phyloP scores from a whole-genome alignment of 2,113 vertebrate genomes.

The Cisticola juncidis region DNA sequence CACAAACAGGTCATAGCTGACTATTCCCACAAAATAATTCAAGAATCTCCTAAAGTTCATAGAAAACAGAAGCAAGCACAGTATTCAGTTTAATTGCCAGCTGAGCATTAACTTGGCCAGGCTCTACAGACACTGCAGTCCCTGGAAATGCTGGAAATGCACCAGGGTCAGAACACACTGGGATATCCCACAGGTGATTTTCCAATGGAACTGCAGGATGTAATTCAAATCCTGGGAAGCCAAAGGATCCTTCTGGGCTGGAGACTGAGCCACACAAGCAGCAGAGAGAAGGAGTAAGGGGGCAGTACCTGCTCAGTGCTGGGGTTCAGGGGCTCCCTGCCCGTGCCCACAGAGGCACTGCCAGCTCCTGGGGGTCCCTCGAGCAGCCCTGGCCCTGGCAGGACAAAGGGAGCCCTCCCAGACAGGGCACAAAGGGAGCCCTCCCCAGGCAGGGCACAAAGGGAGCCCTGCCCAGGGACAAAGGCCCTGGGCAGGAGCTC shows the following conservation, averaged over 20 bases:
- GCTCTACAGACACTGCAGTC: background rate
- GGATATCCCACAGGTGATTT: background rate
- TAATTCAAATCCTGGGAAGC: background rate
- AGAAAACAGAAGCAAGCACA: background rate
- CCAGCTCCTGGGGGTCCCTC: background rate
- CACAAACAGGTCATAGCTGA: background rate
- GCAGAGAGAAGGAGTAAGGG: rapidly evolving
- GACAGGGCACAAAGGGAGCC: background rate
- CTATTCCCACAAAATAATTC: background rate
- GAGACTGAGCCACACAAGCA: background rate
- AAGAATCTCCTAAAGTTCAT: background rate
- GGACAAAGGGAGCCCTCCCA: background rate
- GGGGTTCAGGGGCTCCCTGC: background rate
- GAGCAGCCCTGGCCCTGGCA: background rate
- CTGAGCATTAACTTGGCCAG: background rate
- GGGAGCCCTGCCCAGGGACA: background rate
- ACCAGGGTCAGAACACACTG: rapidly evolving
- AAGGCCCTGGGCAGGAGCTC: background rate
- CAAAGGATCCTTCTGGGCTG: background rate
- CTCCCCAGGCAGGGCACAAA: background rate
- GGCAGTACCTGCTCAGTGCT: background rate
- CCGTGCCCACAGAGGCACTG: rapidly evolving
- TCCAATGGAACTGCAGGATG: background rate
- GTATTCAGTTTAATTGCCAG: background rate
- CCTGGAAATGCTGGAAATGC: background rate